Evolutionary conservation across 2,888 invertebrate species (phyloP).

Genomic region (Cheilosia soror): DNA sequence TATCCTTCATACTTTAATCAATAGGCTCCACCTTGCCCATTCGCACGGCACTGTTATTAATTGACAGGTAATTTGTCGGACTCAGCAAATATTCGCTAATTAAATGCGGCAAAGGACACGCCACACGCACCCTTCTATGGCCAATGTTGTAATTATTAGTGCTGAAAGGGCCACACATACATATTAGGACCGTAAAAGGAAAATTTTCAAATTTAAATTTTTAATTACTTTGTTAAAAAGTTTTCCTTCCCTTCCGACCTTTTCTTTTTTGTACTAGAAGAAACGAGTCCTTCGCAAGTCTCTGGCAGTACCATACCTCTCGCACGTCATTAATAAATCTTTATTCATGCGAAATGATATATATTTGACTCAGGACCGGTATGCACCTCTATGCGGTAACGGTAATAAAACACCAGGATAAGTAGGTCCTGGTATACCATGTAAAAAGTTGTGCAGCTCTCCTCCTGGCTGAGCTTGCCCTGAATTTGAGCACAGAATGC

Average conservation of each 20-base stretch:
- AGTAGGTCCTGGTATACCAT: background rate
- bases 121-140: conserved; percentile 16
- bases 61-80: conserved; percentile 55
- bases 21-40: background rate
- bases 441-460: conserved; percentile 39
- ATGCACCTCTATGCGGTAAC: conserved; percentile 16
- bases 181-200: background rate
- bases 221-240: conserved; percentile 45
- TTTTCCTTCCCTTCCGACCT: conserved; percentile 1
- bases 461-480: conserved; percentile 1
- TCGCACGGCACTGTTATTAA: conserved; percentile 6
- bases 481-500: conserved; percentile 51
- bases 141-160: conserved; percentile 27
- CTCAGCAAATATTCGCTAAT: conserved; percentile 54
- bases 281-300: conserved; percentile 33
- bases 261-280: background rate
- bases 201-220: conserved; percentile 45
- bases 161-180: background rate
- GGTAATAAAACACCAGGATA: conserved; percentile 49
- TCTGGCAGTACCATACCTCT: conserved; percentile 16
- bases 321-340: conserved; percentile 60
- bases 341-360: conserved; percentile 61
- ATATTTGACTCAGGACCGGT: conserved; percentile 52
- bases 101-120: conserved; percentile 48
- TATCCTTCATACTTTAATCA: conserved; percentile 33